Percentiles rank a stretch among this genome's conserved stretches.
Evolutionary conservation across 2,797 vertebrate species (phyloP).

Genomic region (Atherinosoma microstoma): DNA sequence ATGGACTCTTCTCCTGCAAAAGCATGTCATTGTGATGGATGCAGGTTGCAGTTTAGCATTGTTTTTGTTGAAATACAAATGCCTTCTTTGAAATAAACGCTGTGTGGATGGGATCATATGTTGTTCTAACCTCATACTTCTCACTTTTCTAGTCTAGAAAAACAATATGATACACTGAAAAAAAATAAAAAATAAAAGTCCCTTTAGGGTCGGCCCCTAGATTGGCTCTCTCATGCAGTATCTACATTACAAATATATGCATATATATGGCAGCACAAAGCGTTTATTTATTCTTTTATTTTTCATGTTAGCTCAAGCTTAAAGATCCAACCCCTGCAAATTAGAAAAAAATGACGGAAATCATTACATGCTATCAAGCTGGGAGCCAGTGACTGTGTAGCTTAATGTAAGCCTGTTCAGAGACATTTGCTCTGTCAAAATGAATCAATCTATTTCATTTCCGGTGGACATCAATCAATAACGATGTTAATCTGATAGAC

Average conservation of each 20-base stretch:
- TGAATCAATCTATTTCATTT: constrained; percentile 43
- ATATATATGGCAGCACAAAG: neutral
- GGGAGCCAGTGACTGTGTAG: constrained; percentile 13
- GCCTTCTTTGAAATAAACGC: no score
- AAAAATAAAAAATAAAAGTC: neutral
- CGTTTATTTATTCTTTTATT: neutral
- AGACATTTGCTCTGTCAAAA: constrained; percentile 29
- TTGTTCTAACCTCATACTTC: no score
- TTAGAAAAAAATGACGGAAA: constrained; percentile 10
- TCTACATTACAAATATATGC: neutral
- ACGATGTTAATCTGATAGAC: constrained; percentile 9
- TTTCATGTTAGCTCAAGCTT: neutral
- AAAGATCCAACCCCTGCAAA: constrained; percentile 9
- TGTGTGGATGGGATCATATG: no score
- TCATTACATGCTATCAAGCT: constrained; percentile 22
- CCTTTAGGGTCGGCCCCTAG: neutral
- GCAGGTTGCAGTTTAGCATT: no score
- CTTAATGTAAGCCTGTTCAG: constrained; percentile 3
- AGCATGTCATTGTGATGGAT: no score
- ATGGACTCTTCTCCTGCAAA: no score
- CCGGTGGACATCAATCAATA: constrained; percentile 26
- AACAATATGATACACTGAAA: neutral
- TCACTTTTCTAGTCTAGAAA: neutral
- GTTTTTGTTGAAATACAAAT: no score
- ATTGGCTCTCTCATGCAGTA: neutral